Evolutionary conservation across 2,888 invertebrate species (phyloP).

Genomic region (Dynastes tityus): DNA sequence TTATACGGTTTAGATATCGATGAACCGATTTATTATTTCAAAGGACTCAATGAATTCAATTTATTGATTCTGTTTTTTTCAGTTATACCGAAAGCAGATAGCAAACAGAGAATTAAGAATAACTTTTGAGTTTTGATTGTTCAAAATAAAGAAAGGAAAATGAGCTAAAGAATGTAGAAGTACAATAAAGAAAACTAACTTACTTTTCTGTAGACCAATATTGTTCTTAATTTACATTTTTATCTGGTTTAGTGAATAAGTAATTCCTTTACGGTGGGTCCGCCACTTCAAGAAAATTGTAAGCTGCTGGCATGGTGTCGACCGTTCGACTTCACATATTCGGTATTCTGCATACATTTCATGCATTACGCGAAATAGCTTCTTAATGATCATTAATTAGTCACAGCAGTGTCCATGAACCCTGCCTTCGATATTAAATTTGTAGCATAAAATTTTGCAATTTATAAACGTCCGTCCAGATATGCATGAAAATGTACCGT

Average conservation of each 20-base stretch:
- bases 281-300: background rate
- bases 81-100: too few relatives aligned
- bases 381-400: conserved; percentile 40
- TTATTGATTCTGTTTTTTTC: too few relatives aligned
- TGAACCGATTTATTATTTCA: too few relatives aligned
- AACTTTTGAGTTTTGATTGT: too few relatives aligned
- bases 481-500: background rate
- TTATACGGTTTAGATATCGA: too few relatives aligned
- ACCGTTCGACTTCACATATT: background rate
- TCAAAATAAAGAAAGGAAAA: too few relatives aligned
- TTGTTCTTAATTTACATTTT: too few relatives aligned
- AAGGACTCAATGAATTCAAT: too few relatives aligned
- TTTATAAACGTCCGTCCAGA: conserved; percentile 12
- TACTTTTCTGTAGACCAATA: too few relatives aligned
- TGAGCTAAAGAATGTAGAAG: too few relatives aligned
- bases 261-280: background rate
- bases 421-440: background rate
- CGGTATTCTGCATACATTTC: conserved; percentile 15
- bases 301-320: background rate
- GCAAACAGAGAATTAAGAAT: too few relatives aligned
- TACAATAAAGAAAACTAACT: too few relatives aligned
- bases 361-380: conserved; percentile 10
- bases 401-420: conserved; percentile 4
- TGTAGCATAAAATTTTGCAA: conserved; percentile 29
- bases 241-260: background rate